These are phyloP conservation scores for Caloenas nicobarica DNA, from an alignment of 2,113 vertebrate species.

Conservation along the genomic window DNA sequence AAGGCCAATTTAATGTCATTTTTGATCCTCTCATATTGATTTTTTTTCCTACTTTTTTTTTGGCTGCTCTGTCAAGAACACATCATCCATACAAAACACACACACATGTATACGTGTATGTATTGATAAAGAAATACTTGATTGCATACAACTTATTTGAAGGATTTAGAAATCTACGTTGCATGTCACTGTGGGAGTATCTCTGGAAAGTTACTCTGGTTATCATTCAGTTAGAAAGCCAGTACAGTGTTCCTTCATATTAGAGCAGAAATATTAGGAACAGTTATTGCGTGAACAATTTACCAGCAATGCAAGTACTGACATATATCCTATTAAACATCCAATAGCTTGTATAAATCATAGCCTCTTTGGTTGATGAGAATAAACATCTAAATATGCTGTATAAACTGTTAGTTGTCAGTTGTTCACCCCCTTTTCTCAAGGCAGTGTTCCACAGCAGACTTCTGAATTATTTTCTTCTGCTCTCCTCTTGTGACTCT, in stretches of 20 bases:
- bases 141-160: background rate
- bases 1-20: background rate
- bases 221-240: background rate
- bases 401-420: background rate
- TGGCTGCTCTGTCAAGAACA: background rate
- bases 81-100: background rate
- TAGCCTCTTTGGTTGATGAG: background rate
- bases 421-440: background rate
- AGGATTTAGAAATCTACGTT: background rate
- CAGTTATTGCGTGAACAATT: background rate
- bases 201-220: background rate
- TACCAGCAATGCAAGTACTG: background rate
- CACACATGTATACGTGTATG: rapidly evolving
- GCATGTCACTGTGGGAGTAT: background rate
- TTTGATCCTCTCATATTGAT: background rate
- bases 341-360: background rate
- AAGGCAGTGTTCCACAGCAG: background rate
- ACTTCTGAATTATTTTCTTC: background rate
- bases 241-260: background rate
- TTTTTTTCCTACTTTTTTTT: background rate
- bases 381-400: background rate
- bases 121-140: background rate
- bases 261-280: background rate
- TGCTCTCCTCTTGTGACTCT: background rate
- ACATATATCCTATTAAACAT: background rate